Evolutionary conservation across 2,113 vertebrate genomes (phyloP), one percentile per base, ranked within the genome.

Genomic region (Chlamydotis undulata): DNA sequence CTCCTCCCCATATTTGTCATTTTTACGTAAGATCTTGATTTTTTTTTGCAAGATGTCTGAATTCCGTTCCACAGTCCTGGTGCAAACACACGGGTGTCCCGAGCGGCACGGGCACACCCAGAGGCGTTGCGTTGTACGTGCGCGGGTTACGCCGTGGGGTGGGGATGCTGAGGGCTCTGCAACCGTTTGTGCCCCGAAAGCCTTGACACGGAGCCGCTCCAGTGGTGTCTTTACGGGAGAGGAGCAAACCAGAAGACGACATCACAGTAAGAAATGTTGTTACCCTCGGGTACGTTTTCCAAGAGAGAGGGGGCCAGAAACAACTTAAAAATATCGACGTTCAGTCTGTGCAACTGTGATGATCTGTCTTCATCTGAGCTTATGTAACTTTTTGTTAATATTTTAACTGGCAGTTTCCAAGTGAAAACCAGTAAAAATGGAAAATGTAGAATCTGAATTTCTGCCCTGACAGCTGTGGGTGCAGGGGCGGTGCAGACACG

Each of bases 291-390:
- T 26, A 1, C 5, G 2, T 65, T 70, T 57, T 43, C 73, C 56
- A 6, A 3, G 49, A 14, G n/a, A 19, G 8, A 41, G 2, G 43
- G 25, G 53, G 3, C 28, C 0, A 0, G 52, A 7, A 31, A 17
- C 6, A 6, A 0, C 10, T 7, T 10, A 1, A 15, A 18, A 1
- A 2, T 22, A 15, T 0, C 1, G 3, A 0, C 15, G 75, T 7
- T 47, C 29, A 1, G 16, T 2, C 68, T 10, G 13, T 63, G 80
- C 28, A 17, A 14, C 16, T 19, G 57, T 70, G 92, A 61, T 2
- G 45, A 2, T 4, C 0, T 1, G 12, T 67, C 52, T 85, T 21
- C 70, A 4, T 4, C 91, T 63, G 16, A 94, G 91, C 68, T 33
- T 2, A 2, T 7, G 1, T 29, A 55, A 26, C 75, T 49, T 6